A percentile compares a stretch with the other conserved stretches of the same genome.
phyloP scores from a whole-genome alignment of 23 tunicate species.

The Styela plicata region DNA sequence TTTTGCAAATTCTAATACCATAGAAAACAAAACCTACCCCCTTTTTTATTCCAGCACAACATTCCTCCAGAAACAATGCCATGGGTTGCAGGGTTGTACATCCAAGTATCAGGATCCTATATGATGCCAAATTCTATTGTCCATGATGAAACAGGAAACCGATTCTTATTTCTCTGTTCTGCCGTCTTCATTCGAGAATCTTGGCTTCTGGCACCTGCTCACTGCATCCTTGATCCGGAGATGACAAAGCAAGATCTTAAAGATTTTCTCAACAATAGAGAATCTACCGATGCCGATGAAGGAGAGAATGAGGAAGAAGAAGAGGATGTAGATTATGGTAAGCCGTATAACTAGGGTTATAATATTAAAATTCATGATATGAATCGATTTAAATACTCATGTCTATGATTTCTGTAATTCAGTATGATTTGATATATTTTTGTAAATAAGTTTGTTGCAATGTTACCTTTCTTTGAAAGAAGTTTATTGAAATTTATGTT shows the following conservation, averaged over 20 bases:
- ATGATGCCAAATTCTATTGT: neutral
- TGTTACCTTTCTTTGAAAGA: too few species aligned
- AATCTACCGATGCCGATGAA: neutral
- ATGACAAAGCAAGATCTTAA: conserved; percentile 9
- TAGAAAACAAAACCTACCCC: too few species aligned
- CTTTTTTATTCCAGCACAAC: conserved; percentile 18
- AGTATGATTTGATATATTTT: too few species aligned
- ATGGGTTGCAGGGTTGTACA: conserved; percentile 75
- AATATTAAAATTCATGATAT: too few species aligned
- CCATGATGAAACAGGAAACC: neutral
- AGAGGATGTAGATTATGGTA: neutral
- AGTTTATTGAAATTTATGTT: too few species aligned
- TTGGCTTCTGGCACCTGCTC: conserved; percentile 82
- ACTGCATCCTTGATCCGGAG: conserved; percentile 58
- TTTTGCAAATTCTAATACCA: too few species aligned
- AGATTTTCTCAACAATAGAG: conserved; percentile 7
- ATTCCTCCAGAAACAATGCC: conserved; percentile 37
- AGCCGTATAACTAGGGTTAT: too few species aligned
- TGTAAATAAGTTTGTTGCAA: too few species aligned
- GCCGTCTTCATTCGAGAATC: conserved; percentile 59
- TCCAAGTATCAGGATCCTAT: neutral
- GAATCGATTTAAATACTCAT: too few species aligned
- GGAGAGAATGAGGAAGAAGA: neutral
- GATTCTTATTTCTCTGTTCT: conserved; percentile 54
- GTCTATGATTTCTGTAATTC: too few species aligned